Evolutionary conservation across 2,888 invertebrate species (phyloP).

Genomic region (Periphyllus acericola): DNA sequence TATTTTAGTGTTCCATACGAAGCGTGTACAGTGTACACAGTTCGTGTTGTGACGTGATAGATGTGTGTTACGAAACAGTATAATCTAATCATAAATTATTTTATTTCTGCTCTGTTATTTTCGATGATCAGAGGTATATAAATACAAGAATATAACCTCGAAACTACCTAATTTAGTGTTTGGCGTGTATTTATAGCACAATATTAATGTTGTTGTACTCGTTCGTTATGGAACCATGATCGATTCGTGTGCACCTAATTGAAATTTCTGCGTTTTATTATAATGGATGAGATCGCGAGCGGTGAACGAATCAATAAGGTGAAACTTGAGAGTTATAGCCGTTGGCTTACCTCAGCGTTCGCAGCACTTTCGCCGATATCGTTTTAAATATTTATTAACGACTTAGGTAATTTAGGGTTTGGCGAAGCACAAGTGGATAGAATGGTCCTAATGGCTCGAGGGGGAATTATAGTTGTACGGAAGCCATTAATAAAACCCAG

Average conservation of each 20-base stretch:
- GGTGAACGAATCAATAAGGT: conserved; percentile 10
- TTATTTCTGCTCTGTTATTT: background rate
- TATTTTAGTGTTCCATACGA: background rate
- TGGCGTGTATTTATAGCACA: background rate
- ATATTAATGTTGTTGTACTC: background rate
- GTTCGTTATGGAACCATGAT: background rate
- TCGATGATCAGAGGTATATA: background rate
- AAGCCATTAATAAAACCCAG: conserved; percentile 41
- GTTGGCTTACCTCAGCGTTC: background rate
- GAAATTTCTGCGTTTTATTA: background rate
- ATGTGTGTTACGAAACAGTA: background rate
- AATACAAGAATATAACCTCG: too few species aligned
- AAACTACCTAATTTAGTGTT: background rate
- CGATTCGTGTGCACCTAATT: background rate
- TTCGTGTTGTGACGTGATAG: background rate
- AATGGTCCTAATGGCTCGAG: conserved; percentile 14
- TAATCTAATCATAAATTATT: background rate
- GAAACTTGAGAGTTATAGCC: background rate
- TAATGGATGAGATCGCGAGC: background rate
- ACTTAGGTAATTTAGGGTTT: conserved; percentile 31
- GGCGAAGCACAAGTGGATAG: conserved; percentile 2
- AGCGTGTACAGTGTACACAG: background rate
- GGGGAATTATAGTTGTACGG: background rate
- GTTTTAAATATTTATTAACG: conserved; percentile 53
- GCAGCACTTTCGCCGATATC: conserved; percentile 26